Evolutionary conservation across 1,140 invertebrate species (phyloP).

Genomic region (Apis cerana): DNA sequence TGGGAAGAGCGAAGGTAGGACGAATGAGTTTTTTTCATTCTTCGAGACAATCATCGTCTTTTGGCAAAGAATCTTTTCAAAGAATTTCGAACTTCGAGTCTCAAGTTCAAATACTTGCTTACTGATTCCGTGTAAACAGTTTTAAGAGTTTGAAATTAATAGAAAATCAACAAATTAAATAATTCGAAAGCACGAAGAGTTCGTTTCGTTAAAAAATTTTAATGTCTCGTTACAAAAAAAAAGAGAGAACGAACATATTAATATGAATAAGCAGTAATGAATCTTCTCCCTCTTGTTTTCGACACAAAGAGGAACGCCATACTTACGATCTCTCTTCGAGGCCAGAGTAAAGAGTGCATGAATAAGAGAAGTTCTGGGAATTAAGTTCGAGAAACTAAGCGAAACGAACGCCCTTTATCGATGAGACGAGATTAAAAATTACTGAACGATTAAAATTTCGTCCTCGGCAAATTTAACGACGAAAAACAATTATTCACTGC

Average conservation of each 20-base stretch:
- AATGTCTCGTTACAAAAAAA: background rate
- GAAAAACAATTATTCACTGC: background rate
- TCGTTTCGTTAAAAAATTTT: background rate
- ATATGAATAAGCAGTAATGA: background rate
- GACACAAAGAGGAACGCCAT: background rate
- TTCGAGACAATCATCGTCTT: no score
- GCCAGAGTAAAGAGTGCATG: background rate
- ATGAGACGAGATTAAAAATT: conserved; percentile 9
- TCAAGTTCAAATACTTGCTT: no score
- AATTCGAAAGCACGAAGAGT: no score
- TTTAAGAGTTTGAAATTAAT: background rate
- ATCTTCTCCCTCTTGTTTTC: background rate
- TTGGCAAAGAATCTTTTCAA: no score
- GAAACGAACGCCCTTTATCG: background rate
- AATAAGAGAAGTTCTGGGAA: background rate
- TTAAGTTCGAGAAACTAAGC: background rate
- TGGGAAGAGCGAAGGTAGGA: no score
- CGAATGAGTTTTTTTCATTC: no score
- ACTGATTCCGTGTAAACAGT: background rate
- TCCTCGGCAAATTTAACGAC: background rate
- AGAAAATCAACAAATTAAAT: no score
- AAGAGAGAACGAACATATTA: no score
- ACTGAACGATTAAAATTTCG: background rate
- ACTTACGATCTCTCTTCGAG: background rate
- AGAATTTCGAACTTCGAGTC: no score